Conservation (phyloP, 2,113 vertebrate species). For the Sinocyclocheilus anshuiensis region DNA sequence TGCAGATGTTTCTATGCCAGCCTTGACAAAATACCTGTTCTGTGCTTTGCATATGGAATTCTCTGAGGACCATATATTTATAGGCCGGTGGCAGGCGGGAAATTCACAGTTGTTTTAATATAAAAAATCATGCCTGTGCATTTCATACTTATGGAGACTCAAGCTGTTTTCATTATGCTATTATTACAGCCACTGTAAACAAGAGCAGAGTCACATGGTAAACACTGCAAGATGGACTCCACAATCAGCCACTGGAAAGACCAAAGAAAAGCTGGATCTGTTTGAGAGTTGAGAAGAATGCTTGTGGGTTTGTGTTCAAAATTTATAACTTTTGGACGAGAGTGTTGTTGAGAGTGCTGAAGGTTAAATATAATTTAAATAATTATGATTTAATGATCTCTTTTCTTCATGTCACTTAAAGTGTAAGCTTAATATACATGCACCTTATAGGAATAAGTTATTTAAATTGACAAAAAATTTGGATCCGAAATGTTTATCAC, state of each 20-base stretch:
- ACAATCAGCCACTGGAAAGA: not conserved
- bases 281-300: not conserved
- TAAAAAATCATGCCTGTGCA: constrained; percentile 38
- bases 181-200: constrained; percentile 30
- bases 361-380: not conserved
- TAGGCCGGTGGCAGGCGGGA: constrained; percentile 49
- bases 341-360: not conserved
- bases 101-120: constrained; percentile 52
- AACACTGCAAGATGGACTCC: not conserved
- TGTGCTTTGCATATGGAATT: constrained; percentile 53
- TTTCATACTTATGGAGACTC: constrained; percentile 38
- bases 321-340: not conserved
- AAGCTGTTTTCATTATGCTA: constrained; percentile 14
- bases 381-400: not conserved
- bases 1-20: constrained; percentile 46
- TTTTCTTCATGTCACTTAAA: not conserved
- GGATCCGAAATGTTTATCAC: not conserved
- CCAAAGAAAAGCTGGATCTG: not conserved
- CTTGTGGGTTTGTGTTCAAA: constrained; percentile 2
- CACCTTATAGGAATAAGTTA: not conserved
- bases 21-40: constrained; percentile 57
- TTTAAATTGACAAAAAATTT: not conserved
- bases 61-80: constrained; percentile 54
- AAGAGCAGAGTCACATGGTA: constrained; percentile 9
- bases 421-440: not conserved